Conservation (phyloP, 2,888 invertebrate species). For the Athalia cordata region DNA sequence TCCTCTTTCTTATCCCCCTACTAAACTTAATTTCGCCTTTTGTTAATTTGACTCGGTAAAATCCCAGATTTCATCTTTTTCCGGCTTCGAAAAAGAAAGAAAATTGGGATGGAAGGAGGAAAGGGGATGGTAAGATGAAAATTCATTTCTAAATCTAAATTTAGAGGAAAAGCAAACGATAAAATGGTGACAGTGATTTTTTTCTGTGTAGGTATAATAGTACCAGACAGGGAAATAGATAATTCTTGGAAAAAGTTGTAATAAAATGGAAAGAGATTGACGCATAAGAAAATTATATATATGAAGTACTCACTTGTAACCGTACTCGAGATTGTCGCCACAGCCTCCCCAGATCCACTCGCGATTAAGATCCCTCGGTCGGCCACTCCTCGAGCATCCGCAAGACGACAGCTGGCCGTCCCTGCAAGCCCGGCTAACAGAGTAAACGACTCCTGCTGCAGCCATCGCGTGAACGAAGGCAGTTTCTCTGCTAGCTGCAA, state of each 20-base stretch:
- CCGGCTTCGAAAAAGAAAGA: too few relatives aligned
- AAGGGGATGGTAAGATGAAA: too few relatives aligned
- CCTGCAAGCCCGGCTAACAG: conserved; percentile 92
- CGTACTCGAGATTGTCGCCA: conserved; percentile 97
- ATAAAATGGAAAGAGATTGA: background rate
- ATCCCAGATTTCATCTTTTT: too few relatives aligned
- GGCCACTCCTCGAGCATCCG: conserved; percentile 88
- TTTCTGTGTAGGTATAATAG: too few relatives aligned
- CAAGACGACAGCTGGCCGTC: conserved; percentile 93
- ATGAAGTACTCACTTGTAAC: conserved; percentile 85
- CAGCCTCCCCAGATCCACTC: conserved; percentile 99
- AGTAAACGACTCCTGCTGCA: conserved; percentile 91
- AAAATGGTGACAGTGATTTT: too few relatives aligned
- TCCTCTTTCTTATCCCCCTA: background rate
- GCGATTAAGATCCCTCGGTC: conserved; percentile 88
- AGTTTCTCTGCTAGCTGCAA: conserved; percentile 87
- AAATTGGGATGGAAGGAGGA: too few relatives aligned
- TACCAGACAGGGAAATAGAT: too few relatives aligned
- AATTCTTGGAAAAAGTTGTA: too few relatives aligned
- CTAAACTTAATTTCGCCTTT: too few relatives aligned
- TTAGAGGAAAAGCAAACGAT: too few relatives aligned
- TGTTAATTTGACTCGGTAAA: too few relatives aligned
- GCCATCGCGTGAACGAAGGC: conserved; percentile 94
- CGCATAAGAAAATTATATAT: background rate
- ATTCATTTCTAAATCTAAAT: too few relatives aligned